A percentile compares a stretch with the other conserved stretches of the same genome.
Conservation (phyloP, 64 coral and sea anemone species). For the Actinia equina region DNA sequence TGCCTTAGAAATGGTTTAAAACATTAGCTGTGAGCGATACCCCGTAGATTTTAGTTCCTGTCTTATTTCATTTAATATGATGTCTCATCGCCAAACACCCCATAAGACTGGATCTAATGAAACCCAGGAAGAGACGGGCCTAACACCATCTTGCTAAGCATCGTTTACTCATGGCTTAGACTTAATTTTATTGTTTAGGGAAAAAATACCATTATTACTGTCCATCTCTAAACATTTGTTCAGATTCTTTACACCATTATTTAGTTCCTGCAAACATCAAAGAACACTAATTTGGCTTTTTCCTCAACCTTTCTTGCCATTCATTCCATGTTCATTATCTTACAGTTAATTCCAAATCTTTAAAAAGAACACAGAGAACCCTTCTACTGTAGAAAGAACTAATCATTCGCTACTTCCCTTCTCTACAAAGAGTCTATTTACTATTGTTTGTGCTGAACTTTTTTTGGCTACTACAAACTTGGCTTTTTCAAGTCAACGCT, state of each 20-base stretch:
- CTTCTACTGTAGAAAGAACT: not conserved
- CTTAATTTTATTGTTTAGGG: not conserved
- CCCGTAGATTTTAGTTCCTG: not conserved
- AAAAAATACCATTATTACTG: not conserved
- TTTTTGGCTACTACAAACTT: not conserved
- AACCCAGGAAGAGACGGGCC: not conserved
- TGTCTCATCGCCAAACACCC: not conserved
- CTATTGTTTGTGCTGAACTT: not conserved
- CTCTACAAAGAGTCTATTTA: not conserved
- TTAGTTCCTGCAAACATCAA: not conserved
- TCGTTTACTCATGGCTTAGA: not conserved
- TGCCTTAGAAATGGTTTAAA: not conserved
- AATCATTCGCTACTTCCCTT: not conserved
- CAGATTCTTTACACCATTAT: not conserved
- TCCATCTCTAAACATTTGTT: not conserved
- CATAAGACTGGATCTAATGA: not conserved
- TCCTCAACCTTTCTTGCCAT: not conserved
- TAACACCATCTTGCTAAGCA: not conserved
- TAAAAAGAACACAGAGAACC: not conserved
- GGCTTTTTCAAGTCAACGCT: not conserved
- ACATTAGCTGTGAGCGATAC: not conserved
- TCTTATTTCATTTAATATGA: not conserved
- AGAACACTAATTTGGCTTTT: not conserved
- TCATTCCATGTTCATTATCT: not conserved
- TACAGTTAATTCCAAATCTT: not conserved